Base-by-base conservation (phyloP, 1,140 invertebrate genomes). In the Araneus ventricosus region DNA sequence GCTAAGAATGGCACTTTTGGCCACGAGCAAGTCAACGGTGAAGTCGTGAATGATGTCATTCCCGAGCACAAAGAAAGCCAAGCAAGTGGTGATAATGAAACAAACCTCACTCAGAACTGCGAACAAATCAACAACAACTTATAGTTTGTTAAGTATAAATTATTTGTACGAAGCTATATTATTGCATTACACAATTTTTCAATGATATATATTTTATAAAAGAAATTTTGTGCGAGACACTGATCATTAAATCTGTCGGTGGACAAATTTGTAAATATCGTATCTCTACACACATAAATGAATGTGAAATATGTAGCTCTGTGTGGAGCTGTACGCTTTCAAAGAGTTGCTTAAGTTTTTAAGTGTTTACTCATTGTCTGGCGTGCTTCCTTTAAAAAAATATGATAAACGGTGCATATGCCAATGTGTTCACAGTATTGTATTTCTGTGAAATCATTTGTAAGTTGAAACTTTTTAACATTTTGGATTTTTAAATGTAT, bases 401-500 rank as follows among this genome's bases (percentile, higher is more conserved):
- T 39, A 67, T 27, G 30, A 90, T 37, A 41, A 85, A 41, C 79
- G 88, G 63, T 89, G 88, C 70, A 30, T 87, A 22, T 87, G 85
- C 82, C 82, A 86, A 87, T 93, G 22, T 75, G 41, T 93, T 91
- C 52, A 63, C 89, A 91, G 89, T 84, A 39, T 59, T 82, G 75
- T 87, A 59, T 90, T 79, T 90, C 88, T 90, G 84, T 88, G 30
- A 79, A 79, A 79, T 79, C 63, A 84, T 79, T 92, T 75, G 80
- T 92, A 93, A 93, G 59, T 86, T 88, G 10, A 37, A 75, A 92
- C 39, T 87, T 93, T 93, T 93, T 85, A 84, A 93, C 59, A 39
- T 70, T 87, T 93, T 57, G 70, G 52, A 93, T 93, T 93, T 93
- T 87, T 93, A 92, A 93, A 93, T 93, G 91, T 87, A 93, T 93